Conservation (phyloP, 1,140 invertebrate genomes). For the Drosophila sp. region DNA sequence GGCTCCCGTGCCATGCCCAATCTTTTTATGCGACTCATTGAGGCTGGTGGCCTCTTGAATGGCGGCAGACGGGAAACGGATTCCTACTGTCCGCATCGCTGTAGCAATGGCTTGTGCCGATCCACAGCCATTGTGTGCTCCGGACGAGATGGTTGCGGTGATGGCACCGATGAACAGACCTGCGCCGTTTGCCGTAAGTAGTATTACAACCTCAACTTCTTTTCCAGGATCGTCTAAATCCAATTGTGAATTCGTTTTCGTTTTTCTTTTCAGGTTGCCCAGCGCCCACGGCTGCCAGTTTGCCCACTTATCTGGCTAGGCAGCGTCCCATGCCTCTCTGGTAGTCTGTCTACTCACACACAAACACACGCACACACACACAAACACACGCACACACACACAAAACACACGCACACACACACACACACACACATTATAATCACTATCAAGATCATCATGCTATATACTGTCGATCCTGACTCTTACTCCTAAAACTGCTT, state of each 20-base stretch:
- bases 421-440: not conserved
- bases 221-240: not conserved
- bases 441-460: constrained; percentile 25
- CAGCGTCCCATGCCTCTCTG: constrained; percentile 79
- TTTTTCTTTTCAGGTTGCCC: constrained; percentile 84
- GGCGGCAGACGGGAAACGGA: constrained; percentile 64
- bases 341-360: constrained; percentile 38
- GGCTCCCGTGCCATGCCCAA: constrained; percentile 83
- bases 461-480: constrained; percentile 40
- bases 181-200: constrained; percentile 94
- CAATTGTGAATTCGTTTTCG: not conserved
- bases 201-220: not conserved
- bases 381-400: not conserved
- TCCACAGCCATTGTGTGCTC: constrained; percentile 94
- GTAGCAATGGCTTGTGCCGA: constrained; percentile 92
- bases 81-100: constrained; percentile 89
- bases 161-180: constrained; percentile 92
- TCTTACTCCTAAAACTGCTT: constrained; percentile 32
- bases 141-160: constrained; percentile 94
- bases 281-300: constrained; percentile 71
- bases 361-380: too few species aligned
- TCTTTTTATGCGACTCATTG: constrained; percentile 74
- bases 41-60: constrained; percentile 67
- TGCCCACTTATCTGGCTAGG: constrained; percentile 62
- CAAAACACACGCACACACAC: too few species aligned